Base-by-base conservation (phyloP, 2,888 invertebrate species). In the Acholoe squamosa region DNA sequence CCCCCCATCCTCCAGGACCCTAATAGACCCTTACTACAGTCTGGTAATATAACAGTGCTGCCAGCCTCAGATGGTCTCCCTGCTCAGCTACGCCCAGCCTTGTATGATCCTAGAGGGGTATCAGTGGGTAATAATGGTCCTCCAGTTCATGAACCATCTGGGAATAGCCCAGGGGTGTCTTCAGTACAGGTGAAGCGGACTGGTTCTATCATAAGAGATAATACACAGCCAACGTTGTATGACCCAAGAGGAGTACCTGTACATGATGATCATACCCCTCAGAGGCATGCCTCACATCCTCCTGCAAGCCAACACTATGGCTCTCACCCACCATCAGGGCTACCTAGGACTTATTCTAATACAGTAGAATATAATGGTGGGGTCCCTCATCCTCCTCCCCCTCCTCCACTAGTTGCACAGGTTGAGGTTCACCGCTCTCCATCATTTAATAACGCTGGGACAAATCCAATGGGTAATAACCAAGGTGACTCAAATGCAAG, bases 21-120 rank as follows among this genome's bases (percentile, higher is more conserved):
- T 16, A 25, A 51, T 10, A 22, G 7, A 25, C 84, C 84, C 43
- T 84, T 84, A 43, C 25, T 84, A 22, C 43, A 84, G 84, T 25
- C 84, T 7, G 84, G 51, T 0, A 5, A 84, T 28, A 84, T 84
- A 43, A 84, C 84, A 10, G 84, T 84, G 19, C n/a, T 84, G n/a
- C 84, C 84, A 0, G 84, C 34, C 0, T 16, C 77, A 28, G 31
- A 77, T n/a, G 25, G 25, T 5, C 22, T 43, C 10, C 84, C 84
- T 5, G 5, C n/a, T 7, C 84, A 84, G 51, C 28, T 22, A 0
- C 33, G 51, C 12, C 84, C 84, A 12, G 84, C 34, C 14, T 28
- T 84, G 43, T 84, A 84, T 33, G 84, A 34, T n/a, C 84, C 84
- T 84, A 10, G 43, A 0, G 84, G 43, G 25, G 33, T 71, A 0